Evolutionary conservation across 1,140 invertebrate genomes (phyloP).

Genomic region (Drosophila varians): DNA sequence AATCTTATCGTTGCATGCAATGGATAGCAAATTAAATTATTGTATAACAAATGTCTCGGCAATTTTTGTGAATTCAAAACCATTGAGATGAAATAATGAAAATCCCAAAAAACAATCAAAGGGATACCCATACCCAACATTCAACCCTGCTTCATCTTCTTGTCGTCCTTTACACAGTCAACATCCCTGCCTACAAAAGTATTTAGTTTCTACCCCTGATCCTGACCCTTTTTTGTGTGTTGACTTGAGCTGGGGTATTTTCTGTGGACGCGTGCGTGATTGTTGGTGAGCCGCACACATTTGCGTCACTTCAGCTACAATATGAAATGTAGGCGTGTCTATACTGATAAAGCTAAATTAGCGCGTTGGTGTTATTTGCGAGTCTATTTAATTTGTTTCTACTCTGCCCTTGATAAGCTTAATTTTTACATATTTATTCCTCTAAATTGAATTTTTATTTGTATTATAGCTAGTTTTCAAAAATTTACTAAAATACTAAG

Average conservation of each 20-base stretch:
- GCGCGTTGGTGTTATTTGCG: constrained; percentile 15
- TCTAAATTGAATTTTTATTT: too few relatives aligned
- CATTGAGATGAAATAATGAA: constrained; percentile 81
- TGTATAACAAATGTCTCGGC: constrained; percentile 74
- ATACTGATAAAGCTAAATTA: constrained; percentile 67
- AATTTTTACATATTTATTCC: too few relatives aligned
- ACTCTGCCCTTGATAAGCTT: too few relatives aligned
- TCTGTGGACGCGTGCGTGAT: constrained; percentile 65
- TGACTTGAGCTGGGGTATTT: constrained; percentile 45
- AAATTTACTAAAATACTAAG: too few relatives aligned
- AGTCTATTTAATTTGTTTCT: neutral
- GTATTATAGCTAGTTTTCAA: too few relatives aligned
- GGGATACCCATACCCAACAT: constrained; percentile 53
- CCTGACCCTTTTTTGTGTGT: constrained; percentile 30
- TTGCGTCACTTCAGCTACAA: constrained; percentile 53
- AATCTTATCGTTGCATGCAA: constrained; percentile 23
- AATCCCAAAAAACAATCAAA: constrained; percentile 82
- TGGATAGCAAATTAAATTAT: constrained; percentile 71
- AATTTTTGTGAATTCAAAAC: constrained; percentile 79
- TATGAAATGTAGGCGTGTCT: constrained; percentile 61
- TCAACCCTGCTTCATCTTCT: constrained; percentile 19
- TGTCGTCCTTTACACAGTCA: constrained; percentile 29
- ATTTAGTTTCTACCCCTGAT: constrained; percentile 20
- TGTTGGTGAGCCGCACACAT: constrained; percentile 70
- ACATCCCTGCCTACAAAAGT: constrained; percentile 27